phyloP scores from a whole-genome alignment of 2,113 vertebrate species.

The Cavia porcellus region DNA sequence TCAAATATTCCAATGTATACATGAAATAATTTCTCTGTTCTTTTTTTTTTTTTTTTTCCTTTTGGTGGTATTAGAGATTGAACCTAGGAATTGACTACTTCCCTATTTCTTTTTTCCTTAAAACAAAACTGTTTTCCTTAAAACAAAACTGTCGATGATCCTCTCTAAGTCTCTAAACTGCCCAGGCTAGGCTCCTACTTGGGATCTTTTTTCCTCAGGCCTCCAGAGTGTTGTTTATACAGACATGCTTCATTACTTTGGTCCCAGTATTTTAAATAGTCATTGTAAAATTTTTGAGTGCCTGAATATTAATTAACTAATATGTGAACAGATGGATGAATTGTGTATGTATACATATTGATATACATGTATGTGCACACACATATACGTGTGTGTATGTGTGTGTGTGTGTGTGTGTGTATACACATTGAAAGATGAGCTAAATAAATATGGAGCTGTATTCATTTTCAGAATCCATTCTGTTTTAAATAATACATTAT shows the following conservation, averaged over 20 bases:
- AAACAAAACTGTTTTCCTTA: too few species aligned
- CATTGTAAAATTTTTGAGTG: neutral
- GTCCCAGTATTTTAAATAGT: neutral
- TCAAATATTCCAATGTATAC: neutral
- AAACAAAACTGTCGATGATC: neutral
- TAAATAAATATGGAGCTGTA: neutral
- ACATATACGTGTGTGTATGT: neutral
- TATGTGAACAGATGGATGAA: neutral
- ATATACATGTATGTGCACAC: neutral
- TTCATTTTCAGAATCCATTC: neutral
- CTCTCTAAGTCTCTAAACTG: neutral
- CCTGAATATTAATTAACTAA: neutral
- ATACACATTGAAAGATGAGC: neutral
- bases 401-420: too few species aligned
- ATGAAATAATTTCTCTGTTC: neutral
- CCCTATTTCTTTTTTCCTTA: neutral
- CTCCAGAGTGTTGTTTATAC: neutral
- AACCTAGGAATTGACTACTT: neutral
- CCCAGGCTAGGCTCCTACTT: neutral
- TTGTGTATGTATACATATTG: neutral
- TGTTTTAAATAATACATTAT: neutral
- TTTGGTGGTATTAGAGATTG: neutral
- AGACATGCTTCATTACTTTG: neutral
- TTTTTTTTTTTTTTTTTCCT: neutral
- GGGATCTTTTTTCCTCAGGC: neutral